Evolutionary conservation across 2,888 invertebrate species (phyloP), one percentile per base, ranked within the genome.

Genomic region (Trisateles emortualis): DNA sequence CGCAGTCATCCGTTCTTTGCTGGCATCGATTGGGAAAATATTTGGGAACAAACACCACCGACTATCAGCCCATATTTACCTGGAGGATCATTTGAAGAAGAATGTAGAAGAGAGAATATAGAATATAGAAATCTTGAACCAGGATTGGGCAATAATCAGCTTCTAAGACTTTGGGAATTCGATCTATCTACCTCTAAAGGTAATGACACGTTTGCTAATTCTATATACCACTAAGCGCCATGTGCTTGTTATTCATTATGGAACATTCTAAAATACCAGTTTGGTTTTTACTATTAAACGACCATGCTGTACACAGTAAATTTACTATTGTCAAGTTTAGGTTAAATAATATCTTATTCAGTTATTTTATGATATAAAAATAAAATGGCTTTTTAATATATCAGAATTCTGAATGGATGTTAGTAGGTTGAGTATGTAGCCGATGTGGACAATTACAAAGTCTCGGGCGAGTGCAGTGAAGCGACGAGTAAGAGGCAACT

Each of bases 1-100:
- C 95, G 98, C 68, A 92, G 94, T 35, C 99, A 99, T 91, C 94
- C 95, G 19, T 98, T 99, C 87, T 99, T 99, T 84, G 90, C 94
- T 45, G 96, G 95, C 32, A 94, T 98, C 47, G 95, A 97, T 74
- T 99, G 98, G 95, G 96, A 97, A 45, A 95, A 95, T 33, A 90
- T 99, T 50, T 95, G 95, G 77, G 93, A 94, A 45, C 95, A 96
- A 76, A 96, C 95, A 32, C 98, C 98, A 19, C 98, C 99, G 0
- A 95, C 94, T 59, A 96, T 98, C 57, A 95, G 95, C 79, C 96
- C 97, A 0, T 97, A 96, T 81, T 90, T 97, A 72, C 97, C 97
- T 1, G 96, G 97, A 44, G 90, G 92, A 41, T 87, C 90, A 11
- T 93, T 95, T 53, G 95, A 96, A 72, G 96, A 96, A 64, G 94